Percentiles rank a stretch among this genome's conserved stretches.
Conservation (phyloP, 2,797 vertebrate genomes). For the Pseudomugil gertrudae region DNA sequence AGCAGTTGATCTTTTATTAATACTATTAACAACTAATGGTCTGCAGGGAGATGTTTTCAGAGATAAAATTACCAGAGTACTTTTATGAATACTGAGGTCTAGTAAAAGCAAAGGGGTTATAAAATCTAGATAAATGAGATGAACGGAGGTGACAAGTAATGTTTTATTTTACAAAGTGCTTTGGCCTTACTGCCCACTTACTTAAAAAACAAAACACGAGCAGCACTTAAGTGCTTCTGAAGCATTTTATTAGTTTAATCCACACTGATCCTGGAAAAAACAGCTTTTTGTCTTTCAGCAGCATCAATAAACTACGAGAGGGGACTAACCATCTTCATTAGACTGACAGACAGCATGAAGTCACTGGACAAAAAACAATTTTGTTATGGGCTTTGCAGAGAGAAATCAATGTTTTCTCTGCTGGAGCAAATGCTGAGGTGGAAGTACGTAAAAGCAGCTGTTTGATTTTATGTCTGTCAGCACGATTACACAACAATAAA, state of each 20-base stretch:
- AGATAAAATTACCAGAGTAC: conserved; percentile 46
- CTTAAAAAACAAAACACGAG: not conserved
- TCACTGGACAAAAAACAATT: conserved; percentile 10
- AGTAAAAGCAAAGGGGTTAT: conserved; percentile 43
- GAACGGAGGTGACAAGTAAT: conserved; percentile 20
- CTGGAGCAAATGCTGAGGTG: not conserved
- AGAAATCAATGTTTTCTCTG: conserved; percentile 7
- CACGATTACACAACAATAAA: not conserved
- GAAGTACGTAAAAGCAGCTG: not conserved
- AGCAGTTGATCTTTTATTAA: conserved; percentile 70
- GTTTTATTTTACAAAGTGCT: conserved; percentile 20
- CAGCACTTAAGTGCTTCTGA: conserved; percentile 15
- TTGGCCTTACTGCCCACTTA: conserved; percentile 1
- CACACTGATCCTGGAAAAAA: not conserved
- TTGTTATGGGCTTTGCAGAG: not conserved
- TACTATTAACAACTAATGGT: conserved; percentile 74
- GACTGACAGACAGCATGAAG: conserved; percentile 4
- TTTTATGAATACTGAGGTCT: conserved; percentile 46
- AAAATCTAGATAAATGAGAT: conserved; percentile 28
- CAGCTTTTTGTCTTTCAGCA: conserved; percentile 18
- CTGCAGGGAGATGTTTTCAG: conserved; percentile 50
- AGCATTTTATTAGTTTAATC: conserved; percentile 17
- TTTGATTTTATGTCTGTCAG: not conserved
- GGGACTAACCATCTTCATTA: conserved; percentile 8
- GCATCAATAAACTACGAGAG: conserved; percentile 2